Conservation (phyloP, 2,797 vertebrate genomes). For the Rhinophrynus dorsalis region DNA sequence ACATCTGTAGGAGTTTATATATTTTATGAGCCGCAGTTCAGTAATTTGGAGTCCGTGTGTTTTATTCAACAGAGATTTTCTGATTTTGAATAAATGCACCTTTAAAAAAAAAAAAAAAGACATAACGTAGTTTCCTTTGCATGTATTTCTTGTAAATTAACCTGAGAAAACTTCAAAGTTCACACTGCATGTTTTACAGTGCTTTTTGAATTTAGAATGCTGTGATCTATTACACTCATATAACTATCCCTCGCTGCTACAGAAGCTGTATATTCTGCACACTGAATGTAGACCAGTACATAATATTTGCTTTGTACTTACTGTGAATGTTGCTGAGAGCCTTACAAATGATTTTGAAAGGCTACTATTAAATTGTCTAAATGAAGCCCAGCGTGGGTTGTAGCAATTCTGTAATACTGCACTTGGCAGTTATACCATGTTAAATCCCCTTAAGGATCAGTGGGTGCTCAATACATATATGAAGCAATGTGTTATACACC, state of each 20-base stretch:
- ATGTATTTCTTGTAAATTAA: constrained; percentile 36
- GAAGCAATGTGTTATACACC: too few relatives aligned
- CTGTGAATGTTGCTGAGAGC: neutral
- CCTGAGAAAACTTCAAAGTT: constrained; percentile 10
- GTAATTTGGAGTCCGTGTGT: neutral
- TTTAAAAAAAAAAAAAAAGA: constrained; percentile 12
- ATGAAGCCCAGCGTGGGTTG: neutral
- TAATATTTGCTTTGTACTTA: constrained; percentile 26
- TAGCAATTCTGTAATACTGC: too few relatives aligned
- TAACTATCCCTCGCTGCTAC: constrained; percentile 13
- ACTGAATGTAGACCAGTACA: neutral
- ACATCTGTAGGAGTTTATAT: neutral
- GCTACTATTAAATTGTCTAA: neutral
- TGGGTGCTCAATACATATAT: too few relatives aligned
- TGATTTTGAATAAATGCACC: constrained; percentile 5
- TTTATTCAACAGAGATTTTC: neutral
- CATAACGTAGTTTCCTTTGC: constrained; percentile 5
- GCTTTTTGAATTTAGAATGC: constrained; percentile 16
- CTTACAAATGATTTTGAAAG: neutral
- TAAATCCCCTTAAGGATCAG: too few relatives aligned
- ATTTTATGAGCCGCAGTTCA: neutral
- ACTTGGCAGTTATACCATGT: too few relatives aligned
- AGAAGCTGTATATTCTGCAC: constrained; percentile 12
- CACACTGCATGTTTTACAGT: constrained; percentile 25
- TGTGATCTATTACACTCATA: constrained; percentile 32